Evolutionary conservation across 2,888 invertebrate genomes (phyloP).

Genomic region (Phortica magna): DNA sequence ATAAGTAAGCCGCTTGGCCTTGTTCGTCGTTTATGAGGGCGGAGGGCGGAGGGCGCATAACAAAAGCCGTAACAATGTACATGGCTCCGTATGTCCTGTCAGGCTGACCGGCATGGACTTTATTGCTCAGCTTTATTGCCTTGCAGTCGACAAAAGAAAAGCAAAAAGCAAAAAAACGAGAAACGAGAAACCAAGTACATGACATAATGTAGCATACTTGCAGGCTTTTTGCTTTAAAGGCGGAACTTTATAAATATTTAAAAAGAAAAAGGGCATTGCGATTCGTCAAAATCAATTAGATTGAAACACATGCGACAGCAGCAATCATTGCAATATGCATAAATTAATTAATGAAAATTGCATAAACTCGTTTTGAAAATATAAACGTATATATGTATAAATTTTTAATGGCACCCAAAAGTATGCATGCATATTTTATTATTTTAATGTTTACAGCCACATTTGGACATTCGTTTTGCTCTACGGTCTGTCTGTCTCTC

Average conservation of each 20-base stretch:
- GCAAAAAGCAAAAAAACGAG: not conserved
- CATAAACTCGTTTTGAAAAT: slow-evolving; percentile 10
- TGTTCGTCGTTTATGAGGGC: no score
- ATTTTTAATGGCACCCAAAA: slow-evolving; percentile 14
- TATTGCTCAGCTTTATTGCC: slow-evolving; percentile 22
- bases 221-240: not conserved
- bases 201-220: not conserved
- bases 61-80: not conserved
- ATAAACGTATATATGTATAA: not conserved
- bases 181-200: not conserved
- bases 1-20: no score
- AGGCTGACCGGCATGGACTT: slow-evolving; percentile 11
- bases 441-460: not conserved
- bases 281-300: slow-evolving; percentile 12
- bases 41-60: not conserved
- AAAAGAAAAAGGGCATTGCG: not conserved
- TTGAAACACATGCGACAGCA: not conserved
- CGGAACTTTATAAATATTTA: not conserved
- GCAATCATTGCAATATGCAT: slow-evolving; percentile 23
- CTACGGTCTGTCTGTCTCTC: not conserved
- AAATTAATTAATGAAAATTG: slow-evolving; percentile 26
- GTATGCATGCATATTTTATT: slow-evolving; percentile 29
- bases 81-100: not conserved
- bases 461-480: not conserved
- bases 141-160: not conserved